Evolutionary conservation across 2,797 vertebrate genomes (phyloP), one percentile per base, ranked within the genome.

Genomic region (Peromyscus aztecus): DNA sequence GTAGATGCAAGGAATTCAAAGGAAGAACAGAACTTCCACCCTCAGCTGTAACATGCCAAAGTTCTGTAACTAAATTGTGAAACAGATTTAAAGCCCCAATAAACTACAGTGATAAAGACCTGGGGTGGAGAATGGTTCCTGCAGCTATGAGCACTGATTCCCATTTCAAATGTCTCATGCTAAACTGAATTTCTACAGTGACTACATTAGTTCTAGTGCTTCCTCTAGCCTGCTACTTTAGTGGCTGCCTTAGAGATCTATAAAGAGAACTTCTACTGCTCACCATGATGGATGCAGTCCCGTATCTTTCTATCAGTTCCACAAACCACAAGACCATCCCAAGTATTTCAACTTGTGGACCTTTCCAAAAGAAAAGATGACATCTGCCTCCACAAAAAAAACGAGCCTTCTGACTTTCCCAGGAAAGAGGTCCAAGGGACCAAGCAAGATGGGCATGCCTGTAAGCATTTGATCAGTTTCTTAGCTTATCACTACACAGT

Each of bases 141-240:
- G 21, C 40, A 69, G 84, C 86, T 16, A n/a, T 2, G 23, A 34
- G 75, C 83, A 95, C 69, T 95, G 0, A 93, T 93, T 97, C 96
- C 89, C 69, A 90, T 97, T 97, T 92, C 96, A 97, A 96, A 97
- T 49, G 73, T 1, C 90, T 87, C 13, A 13, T 0, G 37, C 75
- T 91, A 75, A 97, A 71, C 67, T 84, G 34, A 96, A 97, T 95
- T 96, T 87, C 97, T 94, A 97, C 40, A 65, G 57, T 63, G 87
- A 90, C 87, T 61, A 43, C 84, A 65, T 57, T 93, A 97, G 91
- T 94, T 93, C 94, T 29, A 93, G 87, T 90, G 78, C 81, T 94
- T 88, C 93, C 78, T 95, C 94, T 91, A 87, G 69, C 34, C 77
- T 96, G 75, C 97, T 94, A 96, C 96, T 98, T 97, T 96, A 97